Conservation (phyloP, 2,888 invertebrate genomes). For the Aspidapion aeneum region DNA sequence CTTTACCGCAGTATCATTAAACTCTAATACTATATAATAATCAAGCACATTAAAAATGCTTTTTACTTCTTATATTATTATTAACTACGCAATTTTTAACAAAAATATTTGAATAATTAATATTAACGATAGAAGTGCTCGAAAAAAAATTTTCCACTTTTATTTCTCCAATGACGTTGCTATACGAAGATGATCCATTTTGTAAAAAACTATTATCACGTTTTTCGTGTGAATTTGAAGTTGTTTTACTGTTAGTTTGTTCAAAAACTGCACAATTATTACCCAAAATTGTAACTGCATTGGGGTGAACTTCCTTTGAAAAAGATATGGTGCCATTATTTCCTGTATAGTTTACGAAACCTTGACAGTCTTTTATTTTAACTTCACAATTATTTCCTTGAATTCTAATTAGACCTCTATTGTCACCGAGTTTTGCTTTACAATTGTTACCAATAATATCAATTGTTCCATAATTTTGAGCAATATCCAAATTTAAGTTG, state of each 20-base stretch:
- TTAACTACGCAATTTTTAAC: no score
- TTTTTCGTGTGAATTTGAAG: not conserved
- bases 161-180: not conserved
- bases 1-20: no score
- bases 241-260: not conserved
- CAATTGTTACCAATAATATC: constrained; percentile 27
- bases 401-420: constrained; percentile 22
- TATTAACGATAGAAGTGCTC: no score
- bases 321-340: constrained; percentile 25
- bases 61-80: no score
- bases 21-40: no score
- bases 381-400: constrained; percentile 24
- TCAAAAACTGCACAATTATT: not conserved
- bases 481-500: constrained; percentile 19
- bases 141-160: no score
- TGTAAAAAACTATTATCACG: not conserved
- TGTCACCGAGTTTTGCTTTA: constrained; percentile 17
- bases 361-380: constrained; percentile 21
- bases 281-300: constrained; percentile 13
- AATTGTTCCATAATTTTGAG: constrained; percentile 14
- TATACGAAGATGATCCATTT: not conserved
- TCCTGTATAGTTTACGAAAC: constrained; percentile 25
- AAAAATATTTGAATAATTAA: no score
- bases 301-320: constrained; percentile 6
- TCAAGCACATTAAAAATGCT: no score